Evolutionary conservation across 2,797 vertebrate species (phyloP).

Genomic region (Sternarchorhynchus goeldii): DNA sequence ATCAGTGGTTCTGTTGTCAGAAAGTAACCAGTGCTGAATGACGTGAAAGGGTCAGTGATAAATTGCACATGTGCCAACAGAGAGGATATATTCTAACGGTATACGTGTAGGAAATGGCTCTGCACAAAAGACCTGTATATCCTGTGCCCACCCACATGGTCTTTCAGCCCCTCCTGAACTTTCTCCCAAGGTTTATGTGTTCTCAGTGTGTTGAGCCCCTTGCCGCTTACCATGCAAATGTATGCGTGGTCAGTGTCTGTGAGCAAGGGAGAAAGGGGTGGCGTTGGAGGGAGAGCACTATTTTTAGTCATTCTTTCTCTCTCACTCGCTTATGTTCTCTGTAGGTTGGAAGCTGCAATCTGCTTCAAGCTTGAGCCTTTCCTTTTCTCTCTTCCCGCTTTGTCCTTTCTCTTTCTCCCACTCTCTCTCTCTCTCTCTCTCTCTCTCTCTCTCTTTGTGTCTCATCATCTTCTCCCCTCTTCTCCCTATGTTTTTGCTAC

Average conservation of each 20-base stretch:
- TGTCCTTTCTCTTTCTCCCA: neutral
- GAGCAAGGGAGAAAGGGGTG: constrained; percentile 55
- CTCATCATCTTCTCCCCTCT: neutral
- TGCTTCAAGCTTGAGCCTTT: constrained; percentile 23
- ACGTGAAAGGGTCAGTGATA: too few species aligned
- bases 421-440: constrained; percentile 15
- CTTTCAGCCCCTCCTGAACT: constrained; percentile 66
- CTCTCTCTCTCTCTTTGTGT: constrained; percentile 5
- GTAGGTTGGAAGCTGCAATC: constrained; percentile 27
- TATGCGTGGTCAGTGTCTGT: constrained; percentile 53
- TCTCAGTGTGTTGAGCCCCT: constrained; percentile 43
- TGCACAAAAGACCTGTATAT: constrained; percentile 9
- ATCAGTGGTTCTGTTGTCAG: too few species aligned
- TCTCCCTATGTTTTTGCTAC: constrained; percentile 1
- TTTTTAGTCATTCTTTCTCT: constrained; percentile 68
- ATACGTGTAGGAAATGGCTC: too few species aligned
- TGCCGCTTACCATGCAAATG: constrained; percentile 65
- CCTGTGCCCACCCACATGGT: constrained; percentile 58
- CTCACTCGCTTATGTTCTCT: constrained; percentile 36
- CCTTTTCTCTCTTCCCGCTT: neutral
- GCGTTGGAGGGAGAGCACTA: constrained; percentile 68
- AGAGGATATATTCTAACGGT: too few species aligned
- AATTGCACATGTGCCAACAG: too few species aligned
- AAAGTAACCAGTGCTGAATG: too few species aligned
- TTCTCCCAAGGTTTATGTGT: constrained; percentile 66